These are phyloP conservation scores for Heteromyza rotundicornis DNA, from an alignment of 2,888 invertebrate species.

Conservation along the genomic window DNA sequence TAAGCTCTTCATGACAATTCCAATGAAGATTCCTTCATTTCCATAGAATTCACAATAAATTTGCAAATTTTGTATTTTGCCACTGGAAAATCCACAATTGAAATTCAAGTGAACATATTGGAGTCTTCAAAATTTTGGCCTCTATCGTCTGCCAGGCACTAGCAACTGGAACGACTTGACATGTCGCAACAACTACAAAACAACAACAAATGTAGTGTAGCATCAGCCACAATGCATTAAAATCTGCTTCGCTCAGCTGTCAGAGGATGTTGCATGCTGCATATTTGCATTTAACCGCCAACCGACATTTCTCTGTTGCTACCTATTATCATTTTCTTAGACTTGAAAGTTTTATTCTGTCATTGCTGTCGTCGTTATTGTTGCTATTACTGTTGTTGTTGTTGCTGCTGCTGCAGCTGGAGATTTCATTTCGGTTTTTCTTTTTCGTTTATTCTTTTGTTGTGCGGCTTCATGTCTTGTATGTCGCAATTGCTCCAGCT, in stretches of 20 bases:
- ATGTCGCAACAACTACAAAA: not conserved
- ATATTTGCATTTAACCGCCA: not conserved
- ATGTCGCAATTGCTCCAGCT: not conserved
- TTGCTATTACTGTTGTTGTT: slow-evolving; percentile 32
- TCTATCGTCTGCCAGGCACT: too few relatives aligned
- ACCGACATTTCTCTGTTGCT: not conserved
- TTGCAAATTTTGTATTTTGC: too few relatives aligned
- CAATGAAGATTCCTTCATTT: too few relatives aligned
- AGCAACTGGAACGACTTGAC: not conserved
- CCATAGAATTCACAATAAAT: too few relatives aligned
- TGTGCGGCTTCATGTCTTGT: slow-evolving; percentile 7
- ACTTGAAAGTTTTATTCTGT: not conserved
- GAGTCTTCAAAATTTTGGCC: not conserved
- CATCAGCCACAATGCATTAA: slow-evolving; percentile 6
- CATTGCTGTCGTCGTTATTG: slow-evolving; percentile 2
- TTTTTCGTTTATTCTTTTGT: slow-evolving; percentile 24
- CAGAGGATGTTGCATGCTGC: not conserved
- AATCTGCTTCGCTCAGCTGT: slow-evolving; percentile 4
- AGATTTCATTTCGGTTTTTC: slow-evolving; percentile 28
- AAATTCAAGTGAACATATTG: not conserved
- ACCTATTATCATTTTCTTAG: not conserved
- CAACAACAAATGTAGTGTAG: too few relatives aligned
- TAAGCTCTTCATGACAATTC: too few relatives aligned
- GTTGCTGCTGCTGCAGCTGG: too few relatives aligned
- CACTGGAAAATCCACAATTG: not conserved